These are phyloP conservation scores for Sebastes taczanowskii DNA, from an alignment of 2,797 vertebrate genomes.

Conservation along the genomic window DNA sequence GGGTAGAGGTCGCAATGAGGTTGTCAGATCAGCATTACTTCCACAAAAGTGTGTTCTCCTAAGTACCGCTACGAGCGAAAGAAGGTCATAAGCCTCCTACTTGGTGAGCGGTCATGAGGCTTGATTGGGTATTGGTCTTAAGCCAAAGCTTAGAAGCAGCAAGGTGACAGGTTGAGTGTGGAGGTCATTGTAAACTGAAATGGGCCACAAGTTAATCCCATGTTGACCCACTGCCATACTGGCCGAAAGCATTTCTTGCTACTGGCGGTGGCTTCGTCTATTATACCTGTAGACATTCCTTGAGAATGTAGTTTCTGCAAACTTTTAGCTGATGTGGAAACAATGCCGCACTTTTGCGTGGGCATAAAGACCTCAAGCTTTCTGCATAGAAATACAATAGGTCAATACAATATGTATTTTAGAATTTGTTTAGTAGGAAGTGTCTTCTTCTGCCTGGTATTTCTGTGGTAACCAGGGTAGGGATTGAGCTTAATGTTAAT, in stretches of 20 bases:
- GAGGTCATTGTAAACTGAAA: slow-evolving; percentile 61
- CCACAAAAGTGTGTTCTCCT: slow-evolving; percentile 24
- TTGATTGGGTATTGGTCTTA: slow-evolving; percentile 64
- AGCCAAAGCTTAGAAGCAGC: slow-evolving; percentile 59
- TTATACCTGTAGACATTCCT: slow-evolving; percentile 6
- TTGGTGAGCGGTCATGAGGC: slow-evolving; percentile 35
- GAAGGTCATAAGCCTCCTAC: slow-evolving; percentile 39
- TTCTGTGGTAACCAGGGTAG: neutral
- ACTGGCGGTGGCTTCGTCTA: neutral
- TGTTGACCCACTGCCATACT: slow-evolving; percentile 62
- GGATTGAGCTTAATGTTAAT: neutral
- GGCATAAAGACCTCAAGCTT: neutral
- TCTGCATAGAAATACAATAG: neutral
- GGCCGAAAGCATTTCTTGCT: slow-evolving; percentile 24
- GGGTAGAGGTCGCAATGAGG: slow-evolving; percentile 3
- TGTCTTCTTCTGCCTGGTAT: neutral
- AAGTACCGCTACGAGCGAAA: slow-evolving; percentile 30
- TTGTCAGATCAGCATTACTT: slow-evolving; percentile 42
- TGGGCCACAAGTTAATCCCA: slow-evolving; percentile 64
- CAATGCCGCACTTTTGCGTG: neutral
- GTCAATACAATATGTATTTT: neutral
- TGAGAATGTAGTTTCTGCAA: neutral
- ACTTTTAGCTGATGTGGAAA: neutral
- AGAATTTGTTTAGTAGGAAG: neutral
- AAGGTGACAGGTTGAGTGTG: slow-evolving; percentile 48